Percentiles rank a stretch among this genome's conserved stretches.
phyloP scores from a whole-genome alignment of 2,113 vertebrate genomes.

The Hypocryptadius cinnamomeus region DNA sequence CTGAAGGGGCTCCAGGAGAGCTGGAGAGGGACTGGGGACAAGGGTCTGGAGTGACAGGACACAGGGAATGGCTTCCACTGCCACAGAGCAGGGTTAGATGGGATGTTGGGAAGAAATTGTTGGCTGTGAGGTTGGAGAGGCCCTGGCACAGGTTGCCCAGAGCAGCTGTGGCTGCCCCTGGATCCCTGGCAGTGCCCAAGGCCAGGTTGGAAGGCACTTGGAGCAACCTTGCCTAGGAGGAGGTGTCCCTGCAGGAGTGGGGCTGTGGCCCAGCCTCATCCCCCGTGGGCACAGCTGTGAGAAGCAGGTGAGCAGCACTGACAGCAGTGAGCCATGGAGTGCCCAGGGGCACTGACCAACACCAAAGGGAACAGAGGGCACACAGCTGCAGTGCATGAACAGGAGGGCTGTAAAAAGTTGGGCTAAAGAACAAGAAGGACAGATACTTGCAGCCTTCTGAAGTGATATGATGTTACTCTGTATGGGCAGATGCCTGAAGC shows the following conservation, averaged over 20 bases:
- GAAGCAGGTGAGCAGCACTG: too few species aligned
- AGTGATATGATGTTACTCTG: too few species aligned
- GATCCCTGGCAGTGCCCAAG: background rate
- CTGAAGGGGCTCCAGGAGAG: background rate
- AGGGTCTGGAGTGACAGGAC: background rate
- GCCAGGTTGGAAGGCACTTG: fast-evolving
- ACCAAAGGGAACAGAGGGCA: too few species aligned
- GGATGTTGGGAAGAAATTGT: background rate
- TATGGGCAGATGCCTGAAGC: too few species aligned
- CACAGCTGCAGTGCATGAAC: too few species aligned
- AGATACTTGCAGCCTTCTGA: too few species aligned
- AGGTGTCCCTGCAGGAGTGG: background rate
- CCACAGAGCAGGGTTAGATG: fast-evolving
- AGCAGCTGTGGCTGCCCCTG: background rate
- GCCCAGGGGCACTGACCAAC: too few species aligned
- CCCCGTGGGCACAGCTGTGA: too few species aligned
- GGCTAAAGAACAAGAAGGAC: too few species aligned
- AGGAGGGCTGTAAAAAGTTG: too few species aligned
- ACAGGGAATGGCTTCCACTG: background rate
- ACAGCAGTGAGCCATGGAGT: too few species aligned
- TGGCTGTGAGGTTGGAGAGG: fast-evolving
- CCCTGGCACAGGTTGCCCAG: fast-evolving
- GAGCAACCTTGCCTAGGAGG: fast-evolving
- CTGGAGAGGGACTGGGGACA: background rate
- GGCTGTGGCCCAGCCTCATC: too few species aligned